phyloP scores from a whole-genome alignment of 2,888 invertebrate genomes.

The Drosophila paranaensis region DNA sequence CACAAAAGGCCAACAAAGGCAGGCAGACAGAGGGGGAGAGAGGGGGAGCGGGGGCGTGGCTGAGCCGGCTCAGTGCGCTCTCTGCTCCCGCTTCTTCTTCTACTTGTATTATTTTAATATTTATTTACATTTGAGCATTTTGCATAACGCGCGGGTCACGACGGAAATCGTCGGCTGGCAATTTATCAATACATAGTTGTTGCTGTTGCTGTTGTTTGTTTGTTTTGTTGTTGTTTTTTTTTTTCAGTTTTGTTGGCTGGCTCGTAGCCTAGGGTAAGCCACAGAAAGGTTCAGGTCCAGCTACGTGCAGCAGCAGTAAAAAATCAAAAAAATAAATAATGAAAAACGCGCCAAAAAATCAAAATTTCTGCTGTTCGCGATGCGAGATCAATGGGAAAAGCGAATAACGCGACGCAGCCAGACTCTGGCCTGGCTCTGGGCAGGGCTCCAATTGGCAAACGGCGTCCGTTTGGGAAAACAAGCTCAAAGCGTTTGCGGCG shows the following conservation, averaged over 20 bases:
- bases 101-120: slow-evolving; percentile 77
- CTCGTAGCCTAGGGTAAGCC: slow-evolving; percentile 57
- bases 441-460: slow-evolving; percentile 31
- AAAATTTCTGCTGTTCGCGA: slow-evolving; percentile 47
- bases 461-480: slow-evolving; percentile 62
- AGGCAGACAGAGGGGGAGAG: not conserved
- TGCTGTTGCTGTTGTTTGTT: slow-evolving; percentile 31
- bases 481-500: slow-evolving; percentile 82
- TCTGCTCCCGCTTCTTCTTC: not conserved
- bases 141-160: slow-evolving; percentile 84
- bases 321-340: slow-evolving; percentile 49
- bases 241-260: not conserved
- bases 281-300: slow-evolving; percentile 62
- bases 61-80: slow-evolving; percentile 64
- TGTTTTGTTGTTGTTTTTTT: slow-evolving; percentile 11
- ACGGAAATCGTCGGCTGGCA: slow-evolving; percentile 83
- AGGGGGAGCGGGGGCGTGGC: slow-evolving; percentile 9
- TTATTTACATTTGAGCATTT: slow-evolving; percentile 80
- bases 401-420: slow-evolving; percentile 27
- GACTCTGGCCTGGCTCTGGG: slow-evolving; percentile 17
- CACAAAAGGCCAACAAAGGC: slow-evolving; percentile 53
- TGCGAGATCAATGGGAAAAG: slow-evolving; percentile 67
- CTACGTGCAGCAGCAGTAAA: slow-evolving; percentile 49
- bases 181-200: slow-evolving; percentile 82
- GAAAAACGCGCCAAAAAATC: slow-evolving; percentile 77